Evolutionary conservation across 2,797 vertebrate genomes (phyloP).

Genomic region (Mergus octosetaceus): DNA sequence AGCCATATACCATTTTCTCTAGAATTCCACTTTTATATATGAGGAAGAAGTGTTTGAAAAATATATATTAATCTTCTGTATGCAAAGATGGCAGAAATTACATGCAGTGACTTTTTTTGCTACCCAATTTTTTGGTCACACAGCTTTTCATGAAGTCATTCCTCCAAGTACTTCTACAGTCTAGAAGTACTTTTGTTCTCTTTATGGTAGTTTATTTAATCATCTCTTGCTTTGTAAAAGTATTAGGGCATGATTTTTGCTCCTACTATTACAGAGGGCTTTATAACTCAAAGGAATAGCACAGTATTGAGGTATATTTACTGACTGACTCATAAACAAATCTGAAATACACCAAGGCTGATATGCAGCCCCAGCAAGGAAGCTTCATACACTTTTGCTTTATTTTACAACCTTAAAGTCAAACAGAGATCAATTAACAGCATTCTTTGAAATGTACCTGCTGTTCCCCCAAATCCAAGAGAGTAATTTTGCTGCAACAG

Average conservation of each 20-base stretch:
- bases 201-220: neutral
- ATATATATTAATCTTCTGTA: neutral
- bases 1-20: slow-evolving; percentile 17
- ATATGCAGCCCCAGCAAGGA: neutral
- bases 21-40: neutral
- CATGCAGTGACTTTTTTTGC: neutral
- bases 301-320: neutral
- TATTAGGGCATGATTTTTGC: neutral
- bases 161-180: neutral
- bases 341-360: neutral
- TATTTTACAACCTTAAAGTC: neutral
- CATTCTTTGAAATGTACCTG: neutral
- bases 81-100: neutral
- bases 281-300: neutral
- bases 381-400: neutral
- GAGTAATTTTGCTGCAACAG: neutral
- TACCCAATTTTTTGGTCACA: neutral
- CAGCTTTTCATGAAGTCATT: neutral
- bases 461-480: neutral
- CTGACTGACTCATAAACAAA: neutral
- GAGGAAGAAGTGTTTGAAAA: neutral
- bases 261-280: neutral
- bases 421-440: neutral
- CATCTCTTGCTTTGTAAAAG: neutral
- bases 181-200: slow-evolving; percentile 2